Evolutionary conservation across 2,113 vertebrate genomes (phyloP), one percentile per base, ranked within the genome.

Genomic region (Bujurquina vittata): DNA sequence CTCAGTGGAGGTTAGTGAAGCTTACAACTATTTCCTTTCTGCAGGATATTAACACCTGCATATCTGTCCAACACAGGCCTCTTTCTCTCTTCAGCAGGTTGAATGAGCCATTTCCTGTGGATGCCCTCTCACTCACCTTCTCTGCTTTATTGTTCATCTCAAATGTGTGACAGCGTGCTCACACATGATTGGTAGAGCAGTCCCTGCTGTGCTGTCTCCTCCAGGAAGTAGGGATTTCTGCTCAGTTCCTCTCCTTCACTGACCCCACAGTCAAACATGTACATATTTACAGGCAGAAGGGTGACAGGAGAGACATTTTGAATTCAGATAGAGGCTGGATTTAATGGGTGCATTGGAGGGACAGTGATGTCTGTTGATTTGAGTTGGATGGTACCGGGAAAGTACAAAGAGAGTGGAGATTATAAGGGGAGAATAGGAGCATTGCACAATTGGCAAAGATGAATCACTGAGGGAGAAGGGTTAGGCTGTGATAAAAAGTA

Each of bases 191-290:
- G 92, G 86, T 61, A 65, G 88, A 76, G 81, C 57, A 72, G 10
- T n/a, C 11, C 83, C 81, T 43, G 81, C 85, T 60, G 84, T 6
- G 69, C 77, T 26, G 55, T 89, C 89, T 86, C 59, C 85, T 89
- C 69, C 91, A 88, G 90, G 92, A 94, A 92, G 92, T 88, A 77
- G 88, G 77, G 75, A 84, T 90, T 89, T 92, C 90, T 82, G 81
- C 89, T 77, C 65, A 52, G 80, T 90, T 90, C 80, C 89, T 84
- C 89, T 92, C 83, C 85, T 79, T 86, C 22, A 7, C 76, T 90
- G 94, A 95, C 94, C 94, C 76, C 60, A 2, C 91, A 87, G 94
- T 95, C 93, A 95, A 95, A 94, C 92, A 95, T 95, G 94, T 92
- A 90, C 94, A 95, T 95, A 95, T 94, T 95, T 94, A 91, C 88